Evolutionary conservation across 1,140 invertebrate genomes (phyloP), one percentile per base, ranked within the genome.

Genomic region (Ceratina calcarata): DNA sequence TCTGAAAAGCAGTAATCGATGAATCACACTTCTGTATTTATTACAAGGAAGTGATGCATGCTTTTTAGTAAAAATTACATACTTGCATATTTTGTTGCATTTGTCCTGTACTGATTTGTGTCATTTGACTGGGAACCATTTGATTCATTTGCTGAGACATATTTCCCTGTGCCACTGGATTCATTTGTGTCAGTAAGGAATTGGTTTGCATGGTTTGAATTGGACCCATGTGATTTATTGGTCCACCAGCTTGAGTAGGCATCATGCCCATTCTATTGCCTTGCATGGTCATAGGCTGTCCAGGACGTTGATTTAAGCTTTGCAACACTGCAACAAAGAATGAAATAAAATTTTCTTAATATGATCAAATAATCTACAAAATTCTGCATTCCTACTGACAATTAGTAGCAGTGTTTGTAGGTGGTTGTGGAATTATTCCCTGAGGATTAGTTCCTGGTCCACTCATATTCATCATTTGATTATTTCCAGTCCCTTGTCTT

Each of bases 401-500:
- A 89, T 94, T 95, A 3, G 93, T 92, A 70, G 94, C 94, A 67
- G 93, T 91, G 67, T 93, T 93, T 57, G 93, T 86, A 27, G 91
- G 87, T 71, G 90, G 93, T 84, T 94, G 94, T 49, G 92, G 92
- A 67, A 93, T 93, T 93, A 94, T 94, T 45, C 93, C 93, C 87
- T 95, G 95, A 57, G 92, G 91, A 84, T 90, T 93, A 37, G 92
- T 91, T 3, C 92, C 93, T 7, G 92, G 92, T 6, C 90, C 92
- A 83, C 91, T 93, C 80, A 94, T 93, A 65, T 92, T 92, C 92
- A 95, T 94, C 90, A 95, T 94, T 82, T 94, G 94, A 78, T 94
- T 94, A 87, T 94, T 95, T 0, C 94, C 92, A 67, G 94, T 94
- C 78, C 96, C 96, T 91, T 97, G 97, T 80, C 96, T 95, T 2